These are phyloP conservation scores for Ericerus pela DNA, from an alignment of 1,140 invertebrate species.

Conservation along the genomic window DNA sequence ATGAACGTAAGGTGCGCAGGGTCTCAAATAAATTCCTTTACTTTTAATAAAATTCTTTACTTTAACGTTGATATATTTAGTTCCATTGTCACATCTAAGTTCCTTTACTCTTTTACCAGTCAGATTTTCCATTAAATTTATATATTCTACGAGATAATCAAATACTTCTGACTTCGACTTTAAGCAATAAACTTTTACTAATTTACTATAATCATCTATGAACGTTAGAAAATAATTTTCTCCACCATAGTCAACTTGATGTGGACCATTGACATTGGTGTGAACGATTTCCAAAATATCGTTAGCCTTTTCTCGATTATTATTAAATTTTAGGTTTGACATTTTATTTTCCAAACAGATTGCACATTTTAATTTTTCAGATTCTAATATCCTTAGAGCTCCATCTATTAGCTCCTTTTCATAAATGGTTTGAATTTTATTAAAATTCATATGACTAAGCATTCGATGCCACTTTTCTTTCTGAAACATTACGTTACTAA, in stretches of 20 bases:
- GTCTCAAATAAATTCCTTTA: neutral
- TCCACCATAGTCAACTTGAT: constrained; percentile 15
- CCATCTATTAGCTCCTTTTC: neutral
- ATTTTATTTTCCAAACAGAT: constrained; percentile 20
- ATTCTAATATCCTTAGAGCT: neutral
- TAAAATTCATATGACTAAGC: constrained; percentile 22
- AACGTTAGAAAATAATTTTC: constrained; percentile 25
- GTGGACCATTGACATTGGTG: constrained; percentile 21
- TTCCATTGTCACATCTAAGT: constrained; percentile 17
- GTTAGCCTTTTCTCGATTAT: constrained; percentile 13
- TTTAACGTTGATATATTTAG: constrained; percentile 14
- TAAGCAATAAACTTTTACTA: constrained; percentile 18
- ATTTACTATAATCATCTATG: constrained; percentile 27
- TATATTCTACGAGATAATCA: constrained; percentile 21
- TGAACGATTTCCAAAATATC: constrained; percentile 23
- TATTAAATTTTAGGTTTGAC: constrained; percentile 18
- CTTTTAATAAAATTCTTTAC: neutral
- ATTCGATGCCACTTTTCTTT: constrained; percentile 14
- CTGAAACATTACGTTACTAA: neutral
- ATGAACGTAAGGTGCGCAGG: neutral
- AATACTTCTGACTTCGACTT: constrained; percentile 23
- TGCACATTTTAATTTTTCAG: constrained; percentile 18
- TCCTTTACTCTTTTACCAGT: constrained; percentile 8
- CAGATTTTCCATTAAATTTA: neutral
- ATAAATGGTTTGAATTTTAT: constrained; percentile 19